phyloP scores from a whole-genome alignment of 2,888 invertebrate species.

The Agrotis clavis region DNA sequence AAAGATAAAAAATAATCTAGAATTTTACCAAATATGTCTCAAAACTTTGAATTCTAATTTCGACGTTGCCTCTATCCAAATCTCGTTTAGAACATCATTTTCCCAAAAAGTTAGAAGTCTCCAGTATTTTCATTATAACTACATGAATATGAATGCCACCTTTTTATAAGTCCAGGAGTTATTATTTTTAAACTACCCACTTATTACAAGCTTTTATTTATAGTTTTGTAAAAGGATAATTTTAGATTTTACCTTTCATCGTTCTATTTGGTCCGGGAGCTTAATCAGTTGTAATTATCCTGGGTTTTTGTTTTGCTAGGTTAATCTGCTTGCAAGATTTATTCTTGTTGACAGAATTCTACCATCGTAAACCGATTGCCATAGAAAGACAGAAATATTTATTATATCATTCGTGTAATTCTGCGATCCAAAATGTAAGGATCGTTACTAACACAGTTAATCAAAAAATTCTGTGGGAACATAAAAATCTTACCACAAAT shows the following conservation, averaged over 20 bases:
- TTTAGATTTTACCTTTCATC: conserved; percentile 32
- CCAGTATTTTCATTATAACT: conserved; percentile 16
- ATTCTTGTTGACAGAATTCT: neutral
- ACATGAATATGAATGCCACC: conserved; percentile 12
- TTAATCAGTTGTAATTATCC: neutral
- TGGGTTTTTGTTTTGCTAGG: neutral
- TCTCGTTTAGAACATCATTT: neutral
- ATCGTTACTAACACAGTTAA: conserved; percentile 30
- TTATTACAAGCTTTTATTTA: conserved; percentile 33
- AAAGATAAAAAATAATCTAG: neutral
- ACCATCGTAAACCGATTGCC: neutral
- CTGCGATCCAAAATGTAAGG: conserved; percentile 16
- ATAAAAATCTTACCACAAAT: conserved; percentile 50
- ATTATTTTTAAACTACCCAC: conserved; percentile 40
- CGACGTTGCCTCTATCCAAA: neutral
- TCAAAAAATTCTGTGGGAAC: conserved; percentile 53
- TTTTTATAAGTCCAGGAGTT: conserved; percentile 3
- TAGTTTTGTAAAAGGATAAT: conserved; percentile 35
- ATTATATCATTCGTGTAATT: neutral
- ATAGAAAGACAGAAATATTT: neutral
- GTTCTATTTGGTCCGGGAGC: neutral
- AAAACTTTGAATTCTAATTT: neutral
- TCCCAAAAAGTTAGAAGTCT: conserved; percentile 14
- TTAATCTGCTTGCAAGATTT: neutral
- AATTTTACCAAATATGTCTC: neutral